A percentile compares a stretch with the other conserved stretches of the same genome.
These are phyloP conservation scores for Agonopterix subpropinquella DNA, from an alignment of 2,888 invertebrate species.

Conservation along the genomic window DNA sequence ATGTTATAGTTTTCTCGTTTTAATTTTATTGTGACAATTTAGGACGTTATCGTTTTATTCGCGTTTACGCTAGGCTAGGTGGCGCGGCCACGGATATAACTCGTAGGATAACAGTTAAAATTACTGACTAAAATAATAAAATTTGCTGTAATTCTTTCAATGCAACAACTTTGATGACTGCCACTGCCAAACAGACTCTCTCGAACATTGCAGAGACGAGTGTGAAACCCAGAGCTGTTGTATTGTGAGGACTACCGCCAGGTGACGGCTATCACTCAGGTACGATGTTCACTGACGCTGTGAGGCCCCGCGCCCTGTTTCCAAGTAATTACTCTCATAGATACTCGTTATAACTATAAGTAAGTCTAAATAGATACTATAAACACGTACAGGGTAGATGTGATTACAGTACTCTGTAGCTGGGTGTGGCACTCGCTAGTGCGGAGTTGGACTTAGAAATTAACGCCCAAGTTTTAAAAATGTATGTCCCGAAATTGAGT, in stretches of 20 bases:
- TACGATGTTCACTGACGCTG: slow-evolving; percentile 44
- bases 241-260: not conserved
- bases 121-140: slow-evolving; percentile 27
- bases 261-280: slow-evolving; percentile 34
- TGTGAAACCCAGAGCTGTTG: not conserved
- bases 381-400: slow-evolving; percentile 74
- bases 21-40: slow-evolving; percentile 65
- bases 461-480: no score
- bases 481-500: no score
- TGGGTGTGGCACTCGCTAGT: slow-evolving; percentile 45
- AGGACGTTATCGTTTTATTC: slow-evolving; percentile 64
- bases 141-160: slow-evolving; percentile 4
- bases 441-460: slow-evolving; percentile 9
- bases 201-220: not conserved
- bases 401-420: slow-evolving; percentile 67
- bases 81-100: slow-evolving; percentile 61
- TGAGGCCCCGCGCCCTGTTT: slow-evolving; percentile 41
- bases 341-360: slow-evolving; percentile 57
- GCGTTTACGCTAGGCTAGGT: slow-evolving; percentile 70
- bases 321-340: slow-evolving; percentile 50
- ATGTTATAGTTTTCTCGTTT: slow-evolving; percentile 64
- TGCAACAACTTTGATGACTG: no score
- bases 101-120: slow-evolving; percentile 45
- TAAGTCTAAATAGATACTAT: slow-evolving; percentile 67
- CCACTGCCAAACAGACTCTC: not conserved